phyloP scores from a whole-genome alignment of 2,888 invertebrate genomes.

The Tridacna gigas region DNA sequence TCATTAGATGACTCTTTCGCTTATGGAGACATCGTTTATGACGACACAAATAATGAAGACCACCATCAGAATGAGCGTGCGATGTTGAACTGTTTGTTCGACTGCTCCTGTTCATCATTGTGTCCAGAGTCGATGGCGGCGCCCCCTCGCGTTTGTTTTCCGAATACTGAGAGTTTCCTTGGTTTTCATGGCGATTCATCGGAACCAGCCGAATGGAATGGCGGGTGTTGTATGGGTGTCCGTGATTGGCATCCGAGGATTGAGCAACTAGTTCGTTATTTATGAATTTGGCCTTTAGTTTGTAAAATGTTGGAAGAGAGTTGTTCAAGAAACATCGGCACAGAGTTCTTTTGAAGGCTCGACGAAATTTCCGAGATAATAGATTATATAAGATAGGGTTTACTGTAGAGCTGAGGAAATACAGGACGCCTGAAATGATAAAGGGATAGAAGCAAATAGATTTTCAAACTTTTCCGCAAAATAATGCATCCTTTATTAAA shows the following conservation, averaged over 20 bases:
- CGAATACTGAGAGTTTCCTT: conserved; percentile 23
- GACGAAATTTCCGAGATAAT: conserved; percentile 96
- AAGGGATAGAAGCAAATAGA: conserved; percentile 19
- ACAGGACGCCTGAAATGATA: conserved; percentile 92
- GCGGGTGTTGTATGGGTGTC: conserved; percentile 56
- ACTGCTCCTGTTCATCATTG: conserved; percentile 62
- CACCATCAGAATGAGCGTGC: conserved; percentile 74
- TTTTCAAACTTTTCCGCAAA: not conserved
- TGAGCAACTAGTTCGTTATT: conserved; percentile 59
- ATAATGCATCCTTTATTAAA: not conserved
- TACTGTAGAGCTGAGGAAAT: conserved; percentile 96
- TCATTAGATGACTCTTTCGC: conserved; percentile 37
- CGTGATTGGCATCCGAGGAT: conserved; percentile 43
- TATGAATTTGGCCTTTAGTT: conserved; percentile 71
- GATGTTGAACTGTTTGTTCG: conserved; percentile 60
- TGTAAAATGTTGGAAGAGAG: conserved; percentile 77
- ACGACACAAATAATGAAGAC: conserved; percentile 70
- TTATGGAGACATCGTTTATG: conserved; percentile 68
- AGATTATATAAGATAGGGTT: conserved; percentile 97
- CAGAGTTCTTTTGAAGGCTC: conserved; percentile 92
- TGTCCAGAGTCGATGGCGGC: conserved; percentile 65
- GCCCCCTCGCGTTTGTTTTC: conserved; percentile 45
- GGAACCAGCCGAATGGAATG: conserved; percentile 58
- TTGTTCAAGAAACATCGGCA: conserved; percentile 79
- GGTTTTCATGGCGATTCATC: conserved; percentile 46